Evolutionary conservation across 2,113 vertebrate genomes (phyloP).

Genomic region (Gambusia holbrooki): DNA sequence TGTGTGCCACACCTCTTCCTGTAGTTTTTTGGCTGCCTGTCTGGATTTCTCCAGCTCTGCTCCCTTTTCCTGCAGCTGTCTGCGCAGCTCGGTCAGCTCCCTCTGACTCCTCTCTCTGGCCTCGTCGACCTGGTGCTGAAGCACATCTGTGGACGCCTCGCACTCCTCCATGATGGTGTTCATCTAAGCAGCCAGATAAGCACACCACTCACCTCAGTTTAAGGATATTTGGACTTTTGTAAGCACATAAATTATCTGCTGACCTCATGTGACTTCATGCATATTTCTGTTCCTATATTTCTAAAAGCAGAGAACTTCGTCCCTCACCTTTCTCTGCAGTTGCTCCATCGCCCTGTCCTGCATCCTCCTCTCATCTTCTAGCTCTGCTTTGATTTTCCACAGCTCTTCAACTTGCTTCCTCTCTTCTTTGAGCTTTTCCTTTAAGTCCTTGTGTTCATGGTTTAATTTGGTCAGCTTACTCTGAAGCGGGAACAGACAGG

Average conservation of each 20-base stretch:
- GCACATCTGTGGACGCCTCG: constrained; percentile 83
- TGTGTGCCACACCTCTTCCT: constrained; percentile 87
- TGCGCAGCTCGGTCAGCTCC: constrained; percentile 85
- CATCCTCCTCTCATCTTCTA: constrained; percentile 87
- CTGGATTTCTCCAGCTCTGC: constrained; percentile 86
- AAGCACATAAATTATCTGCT: constrained; percentile 12
- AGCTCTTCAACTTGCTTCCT: constrained; percentile 86
- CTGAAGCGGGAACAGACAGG: constrained; percentile 59
- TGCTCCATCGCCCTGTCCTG: constrained; percentile 88
- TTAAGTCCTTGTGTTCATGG: constrained; percentile 86
- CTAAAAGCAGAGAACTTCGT: neutral
- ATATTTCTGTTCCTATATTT: neutral
- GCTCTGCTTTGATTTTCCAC: constrained; percentile 82
- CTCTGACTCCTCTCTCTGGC: constrained; percentile 86
- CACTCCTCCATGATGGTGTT: constrained; percentile 85
- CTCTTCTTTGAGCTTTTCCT: constrained; percentile 87
- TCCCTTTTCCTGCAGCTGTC: constrained; percentile 88
- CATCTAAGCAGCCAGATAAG: constrained; percentile 80
- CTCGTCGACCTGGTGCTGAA: constrained; percentile 90
- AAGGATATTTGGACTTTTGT: neutral
- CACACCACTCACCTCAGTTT: constrained; percentile 27
- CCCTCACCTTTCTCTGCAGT: constrained; percentile 89
- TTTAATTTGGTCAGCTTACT: constrained; percentile 80
- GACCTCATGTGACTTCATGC: neutral
- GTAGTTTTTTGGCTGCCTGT: constrained; percentile 80